phyloP scores from a whole-genome alignment of 2,888 invertebrate genomes.

The Flabesymbios commensalis region DNA sequence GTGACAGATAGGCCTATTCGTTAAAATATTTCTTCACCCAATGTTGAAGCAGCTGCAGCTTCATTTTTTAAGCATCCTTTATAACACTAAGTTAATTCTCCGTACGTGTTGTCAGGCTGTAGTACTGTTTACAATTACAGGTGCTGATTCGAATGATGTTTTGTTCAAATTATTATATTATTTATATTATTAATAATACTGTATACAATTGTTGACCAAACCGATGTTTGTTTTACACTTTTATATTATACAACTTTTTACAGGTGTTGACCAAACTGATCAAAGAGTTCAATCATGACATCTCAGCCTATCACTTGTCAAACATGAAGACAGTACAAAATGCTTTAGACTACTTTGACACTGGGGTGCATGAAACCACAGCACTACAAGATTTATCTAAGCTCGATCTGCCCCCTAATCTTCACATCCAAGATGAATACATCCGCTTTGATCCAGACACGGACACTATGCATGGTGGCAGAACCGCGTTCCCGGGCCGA shows the following conservation, averaged over 20 bases:
- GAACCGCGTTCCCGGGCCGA: conserved; percentile 82
- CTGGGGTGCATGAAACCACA: conserved; percentile 44
- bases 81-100: too few species aligned
- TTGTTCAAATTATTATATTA: too few species aligned
- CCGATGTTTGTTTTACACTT: not conserved
- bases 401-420: conserved; percentile 76
- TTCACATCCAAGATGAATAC: conserved; percentile 82
- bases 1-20: too few species aligned
- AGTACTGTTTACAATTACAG: too few species aligned
- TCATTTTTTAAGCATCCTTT: too few species aligned
- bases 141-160: too few species aligned
- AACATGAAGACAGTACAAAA: conserved; percentile 71
- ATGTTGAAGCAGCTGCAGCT: too few species aligned
- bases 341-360: conserved; percentile 46
- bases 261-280: conserved; percentile 72
- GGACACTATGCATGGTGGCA: conserved; percentile 74
- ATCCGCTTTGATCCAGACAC: conserved; percentile 81
- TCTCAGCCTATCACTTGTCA: conserved; percentile 83
- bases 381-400: conserved; percentile 45
- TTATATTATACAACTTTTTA: conserved; percentile 9
- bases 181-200: too few species aligned
- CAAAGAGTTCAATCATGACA: conserved; percentile 73
- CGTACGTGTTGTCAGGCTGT: too few species aligned
- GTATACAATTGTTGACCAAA: too few species aligned
- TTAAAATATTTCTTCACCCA: too few species aligned